phyloP scores from a whole-genome alignment of 2,113 vertebrate species.

The Gallinago undulata region DNA sequence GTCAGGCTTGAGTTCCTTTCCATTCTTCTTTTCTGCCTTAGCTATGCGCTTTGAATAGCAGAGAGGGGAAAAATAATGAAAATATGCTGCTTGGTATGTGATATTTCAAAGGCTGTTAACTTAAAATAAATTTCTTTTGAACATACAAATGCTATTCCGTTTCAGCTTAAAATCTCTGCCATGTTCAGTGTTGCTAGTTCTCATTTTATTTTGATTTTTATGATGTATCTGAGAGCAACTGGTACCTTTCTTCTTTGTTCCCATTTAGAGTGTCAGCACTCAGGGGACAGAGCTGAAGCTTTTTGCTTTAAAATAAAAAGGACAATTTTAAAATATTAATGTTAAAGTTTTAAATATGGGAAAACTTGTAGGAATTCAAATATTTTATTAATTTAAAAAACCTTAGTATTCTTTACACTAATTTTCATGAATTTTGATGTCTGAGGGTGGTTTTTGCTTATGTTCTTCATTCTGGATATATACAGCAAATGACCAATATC shows the following conservation, averaged over 20 bases:
- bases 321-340: not conserved
- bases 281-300: not conserved
- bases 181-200: not conserved
- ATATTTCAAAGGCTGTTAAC: not conserved
- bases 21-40: conserved; percentile 5
- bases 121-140: not conserved
- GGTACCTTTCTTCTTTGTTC: not conserved
- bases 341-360: not conserved
- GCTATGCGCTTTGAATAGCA: not conserved
- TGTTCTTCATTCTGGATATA: not conserved
- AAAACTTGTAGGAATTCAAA: not conserved
- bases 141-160: not conserved
- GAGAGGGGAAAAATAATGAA: not conserved
- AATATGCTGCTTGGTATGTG: not conserved
- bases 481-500: not conserved
- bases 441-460: not conserved
- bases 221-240: not conserved
- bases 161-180: not conserved
- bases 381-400: not conserved
- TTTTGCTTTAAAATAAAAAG: not conserved
- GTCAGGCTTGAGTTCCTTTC: not conserved
- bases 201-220: not conserved
- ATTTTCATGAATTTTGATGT: not conserved
- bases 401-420: not conserved
- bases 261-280: not conserved